Conservation (phyloP, 2,113 vertebrate genomes). For the Larimichthys crocea region DNA sequence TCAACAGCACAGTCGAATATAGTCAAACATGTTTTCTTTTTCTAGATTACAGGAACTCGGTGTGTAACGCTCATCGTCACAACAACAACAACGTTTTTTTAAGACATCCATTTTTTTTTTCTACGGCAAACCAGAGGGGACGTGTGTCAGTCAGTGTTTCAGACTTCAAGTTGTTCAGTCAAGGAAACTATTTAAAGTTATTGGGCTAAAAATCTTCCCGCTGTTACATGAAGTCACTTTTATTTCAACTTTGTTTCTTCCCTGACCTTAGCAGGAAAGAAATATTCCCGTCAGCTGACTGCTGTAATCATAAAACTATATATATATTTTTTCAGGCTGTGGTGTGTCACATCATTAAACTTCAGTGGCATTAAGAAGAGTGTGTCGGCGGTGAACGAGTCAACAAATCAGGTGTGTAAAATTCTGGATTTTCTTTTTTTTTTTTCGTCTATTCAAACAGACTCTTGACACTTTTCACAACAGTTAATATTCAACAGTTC, state of each 20-base stretch:
- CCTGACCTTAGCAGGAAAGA: too few species aligned
- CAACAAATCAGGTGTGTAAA: neutral
- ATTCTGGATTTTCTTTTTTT: neutral
- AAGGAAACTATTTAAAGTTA: neutral
- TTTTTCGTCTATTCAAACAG: conserved; percentile 22
- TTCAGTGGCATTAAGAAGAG: neutral
- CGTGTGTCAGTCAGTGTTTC: neutral
- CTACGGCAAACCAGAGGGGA: neutral
- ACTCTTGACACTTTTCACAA: conserved; percentile 50
- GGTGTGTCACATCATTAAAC: neutral
- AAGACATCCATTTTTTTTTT: neutral
- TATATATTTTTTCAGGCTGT: neutral
- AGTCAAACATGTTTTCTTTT: neutral
- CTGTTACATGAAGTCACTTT: neutral
- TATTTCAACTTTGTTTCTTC: neutral
- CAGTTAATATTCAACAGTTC: conserved; percentile 37
- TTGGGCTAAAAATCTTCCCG: neutral
- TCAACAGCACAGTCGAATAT: neutral
- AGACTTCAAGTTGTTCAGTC: neutral
- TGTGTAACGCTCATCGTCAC: neutral
- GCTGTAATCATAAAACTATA: neutral
- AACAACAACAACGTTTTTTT: neutral
- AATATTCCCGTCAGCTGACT: too few species aligned
- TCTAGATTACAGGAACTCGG: neutral
- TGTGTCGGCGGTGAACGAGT: neutral